Percentiles rank a stretch among this genome's conserved stretches.
phyloP scores from a whole-genome alignment of 2,797 vertebrate genomes.

The Oophaga sylvatica region DNA sequence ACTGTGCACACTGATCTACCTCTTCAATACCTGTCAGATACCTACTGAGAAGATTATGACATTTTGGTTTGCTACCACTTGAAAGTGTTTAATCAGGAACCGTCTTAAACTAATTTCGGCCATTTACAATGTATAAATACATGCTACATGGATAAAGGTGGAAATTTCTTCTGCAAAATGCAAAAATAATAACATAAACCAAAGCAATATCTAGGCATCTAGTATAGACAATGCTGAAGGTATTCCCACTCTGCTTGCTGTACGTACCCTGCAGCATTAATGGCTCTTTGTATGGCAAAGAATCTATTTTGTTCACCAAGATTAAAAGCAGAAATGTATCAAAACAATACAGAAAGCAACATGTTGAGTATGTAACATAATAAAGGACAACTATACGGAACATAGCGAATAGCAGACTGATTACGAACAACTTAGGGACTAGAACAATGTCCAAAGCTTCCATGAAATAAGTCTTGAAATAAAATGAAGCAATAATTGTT shows the following conservation, averaged over 20 bases:
- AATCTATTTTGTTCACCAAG: conserved; percentile 34
- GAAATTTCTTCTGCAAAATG: conserved; percentile 5
- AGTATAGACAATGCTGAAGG: neutral
- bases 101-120: too few relatives aligned
- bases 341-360: conserved; percentile 14
- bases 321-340: conserved; percentile 38
- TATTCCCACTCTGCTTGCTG: neutral
- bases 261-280: neutral
- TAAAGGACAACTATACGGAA: neutral
- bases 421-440: neutral
- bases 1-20: too few relatives aligned
- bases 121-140: neutral
- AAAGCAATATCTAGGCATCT: neutral
- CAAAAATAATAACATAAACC: neutral
- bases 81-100: too few relatives aligned
- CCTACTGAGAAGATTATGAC: too few relatives aligned
- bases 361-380: neutral
- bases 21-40: too few relatives aligned
- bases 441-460: neutral
- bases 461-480: neutral
- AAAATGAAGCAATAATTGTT: neutral
- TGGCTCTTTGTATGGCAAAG: neutral
- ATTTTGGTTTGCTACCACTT: too few relatives aligned
- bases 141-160: neutral
- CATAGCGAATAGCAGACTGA: neutral